Conservation (phyloP, 2,888 invertebrate species). For the Nomada goodeniana region DNA sequence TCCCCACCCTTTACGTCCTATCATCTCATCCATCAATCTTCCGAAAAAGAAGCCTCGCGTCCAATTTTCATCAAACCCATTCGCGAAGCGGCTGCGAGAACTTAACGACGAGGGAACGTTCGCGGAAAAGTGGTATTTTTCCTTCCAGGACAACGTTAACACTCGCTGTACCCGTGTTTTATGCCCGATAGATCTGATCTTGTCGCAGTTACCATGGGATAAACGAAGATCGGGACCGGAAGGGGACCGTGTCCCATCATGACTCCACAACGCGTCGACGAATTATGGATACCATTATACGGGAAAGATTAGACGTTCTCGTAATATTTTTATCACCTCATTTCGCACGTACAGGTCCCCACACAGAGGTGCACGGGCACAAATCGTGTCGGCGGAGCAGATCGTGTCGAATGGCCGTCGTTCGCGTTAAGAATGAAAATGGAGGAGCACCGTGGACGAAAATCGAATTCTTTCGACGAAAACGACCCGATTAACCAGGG, state of each 20-base stretch:
- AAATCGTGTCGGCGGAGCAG: constrained; percentile 57
- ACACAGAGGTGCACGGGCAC: constrained; percentile 39
- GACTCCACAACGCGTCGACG: constrained; percentile 74
- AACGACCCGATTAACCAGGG: constrained; percentile 43
- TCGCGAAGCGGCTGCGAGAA: not conserved
- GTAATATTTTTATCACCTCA: constrained; percentile 81
- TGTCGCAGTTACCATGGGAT: not conserved
- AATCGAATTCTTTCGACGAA: constrained; percentile 42
- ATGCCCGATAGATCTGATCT: constrained; percentile 45
- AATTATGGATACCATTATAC: constrained; percentile 81
- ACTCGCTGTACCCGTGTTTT: constrained; percentile 59
- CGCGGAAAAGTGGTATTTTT: not conserved
- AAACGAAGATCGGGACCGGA: constrained; percentile 40
- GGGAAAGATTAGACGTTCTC: constrained; percentile 80
- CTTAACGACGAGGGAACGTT: not conserved
- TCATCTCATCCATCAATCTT: not conserved
- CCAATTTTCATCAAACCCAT: constrained; percentile 1
- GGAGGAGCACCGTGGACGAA: constrained; percentile 13
- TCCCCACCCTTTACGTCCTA: not conserved
- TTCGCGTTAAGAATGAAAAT: constrained; percentile 41
- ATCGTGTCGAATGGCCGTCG: constrained; percentile 49
- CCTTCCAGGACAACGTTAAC: constrained; percentile 46
- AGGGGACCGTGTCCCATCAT: constrained; percentile 67
- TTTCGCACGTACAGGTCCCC: constrained; percentile 62
- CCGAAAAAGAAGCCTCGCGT: not conserved